Base-by-base conservation (phyloP, 1,140 invertebrate species). In the Cryptotermes secundus region DNA sequence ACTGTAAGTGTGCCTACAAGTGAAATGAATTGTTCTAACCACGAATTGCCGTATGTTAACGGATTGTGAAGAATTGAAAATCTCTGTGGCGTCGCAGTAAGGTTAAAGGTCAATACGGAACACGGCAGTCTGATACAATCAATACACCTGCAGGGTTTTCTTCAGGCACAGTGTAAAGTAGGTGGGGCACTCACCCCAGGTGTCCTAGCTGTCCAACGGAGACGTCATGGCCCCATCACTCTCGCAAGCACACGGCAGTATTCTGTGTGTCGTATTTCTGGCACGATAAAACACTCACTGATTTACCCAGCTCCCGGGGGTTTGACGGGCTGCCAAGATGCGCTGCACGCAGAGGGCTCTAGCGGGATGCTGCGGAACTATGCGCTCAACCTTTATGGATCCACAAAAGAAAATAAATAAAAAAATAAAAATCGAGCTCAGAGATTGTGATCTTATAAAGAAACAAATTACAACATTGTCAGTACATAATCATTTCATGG, bases 261-360 rank as follows among this genome's bases (percentile, higher is more conserved):
- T 10, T 4, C 19, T 31, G 26, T 72, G 26, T 16, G 6, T 31
- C 59, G 59, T 72, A 72, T 72, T 72, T 31, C 59, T 72, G 3
- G 59, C 26, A 72, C 59, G 59, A 72, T 72, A 72, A 72, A 72
- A 72, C 59, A 72, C 59, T 72, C 59, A 72, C 59, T 72, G 59
- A 72, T 72, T 72, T 72, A 26, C 59, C 26, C 1, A 72, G 59
- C 59, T 72, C 59, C 59, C 59, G 59, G 59, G 59, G 26, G 59
- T 72, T 49, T 72, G 1, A 72, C n/a, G 59, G 59, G 59, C 59
- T 72, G 59, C 59, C 59, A 72, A 72, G 59, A 72, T 31, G 26
- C 59, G 59, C 59, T 72, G 59, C 59, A 72, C 59, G 59, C 45
- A 31, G 59, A 26, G 59, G 59, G n/a, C 59, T 72, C 59, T 72